phyloP scores from a whole-genome alignment of 2,797 vertebrate genomes.

The Thunnus albacares region DNA sequence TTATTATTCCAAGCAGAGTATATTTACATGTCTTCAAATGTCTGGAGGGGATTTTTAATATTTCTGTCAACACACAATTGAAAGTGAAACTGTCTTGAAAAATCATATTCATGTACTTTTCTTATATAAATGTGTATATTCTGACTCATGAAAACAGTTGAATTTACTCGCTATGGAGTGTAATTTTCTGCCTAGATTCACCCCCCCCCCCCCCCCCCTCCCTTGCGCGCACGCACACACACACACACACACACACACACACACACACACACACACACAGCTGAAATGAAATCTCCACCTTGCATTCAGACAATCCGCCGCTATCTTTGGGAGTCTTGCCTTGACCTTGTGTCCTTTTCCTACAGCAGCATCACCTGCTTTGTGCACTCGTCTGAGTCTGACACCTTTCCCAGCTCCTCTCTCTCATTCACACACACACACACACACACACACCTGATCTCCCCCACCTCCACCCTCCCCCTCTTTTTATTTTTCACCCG shows the following conservation, averaged over 20 bases:
- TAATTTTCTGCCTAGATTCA: constrained; percentile 2
- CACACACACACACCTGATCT: constrained; percentile 43
- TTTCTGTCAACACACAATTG: too few species aligned
- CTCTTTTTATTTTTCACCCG: constrained; percentile 48
- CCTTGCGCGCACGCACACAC: too few species aligned
- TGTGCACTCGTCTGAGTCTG: constrained; percentile 63
- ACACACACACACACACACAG: neutral
- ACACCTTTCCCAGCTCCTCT: constrained; percentile 54
- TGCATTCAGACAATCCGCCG: neutral
- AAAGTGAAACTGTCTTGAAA: too few species aligned
- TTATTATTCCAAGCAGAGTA: too few species aligned
- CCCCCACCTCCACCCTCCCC: neutral
- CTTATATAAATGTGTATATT: neutral
- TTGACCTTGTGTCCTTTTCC: constrained; percentile 60
- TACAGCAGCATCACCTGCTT: constrained; percentile 39
- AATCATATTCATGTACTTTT: neutral
- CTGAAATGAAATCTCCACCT: constrained; percentile 33
- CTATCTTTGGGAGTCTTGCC: constrained; percentile 46
- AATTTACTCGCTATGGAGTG: neutral
- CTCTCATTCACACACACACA: constrained; percentile 26
- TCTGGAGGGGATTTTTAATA: too few species aligned
- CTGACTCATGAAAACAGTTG: neutral
- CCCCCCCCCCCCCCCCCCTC: too few species aligned
- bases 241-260: constrained; percentile 1
- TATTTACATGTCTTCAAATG: too few species aligned